Percentiles rank a stretch among this genome's conserved stretches.
Evolutionary conservation across 2,888 invertebrate genomes (phyloP).

Genomic region (Auanema sp.): DNA sequence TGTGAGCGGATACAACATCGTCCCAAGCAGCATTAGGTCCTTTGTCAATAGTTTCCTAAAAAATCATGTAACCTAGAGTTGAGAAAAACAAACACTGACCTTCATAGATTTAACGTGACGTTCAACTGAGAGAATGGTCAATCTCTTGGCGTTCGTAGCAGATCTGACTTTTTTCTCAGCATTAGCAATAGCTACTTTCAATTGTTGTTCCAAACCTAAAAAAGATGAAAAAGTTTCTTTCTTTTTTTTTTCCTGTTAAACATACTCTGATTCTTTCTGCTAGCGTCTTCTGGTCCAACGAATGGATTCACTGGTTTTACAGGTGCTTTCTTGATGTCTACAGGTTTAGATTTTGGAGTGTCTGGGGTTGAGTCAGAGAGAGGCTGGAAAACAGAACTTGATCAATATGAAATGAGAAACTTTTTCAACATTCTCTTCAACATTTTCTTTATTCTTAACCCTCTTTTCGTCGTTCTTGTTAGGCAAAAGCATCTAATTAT

Average conservation of each 20-base stretch:
- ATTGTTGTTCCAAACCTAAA: conserved; percentile 28
- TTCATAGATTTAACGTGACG: conserved; percentile 37
- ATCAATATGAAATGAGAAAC: not conserved
- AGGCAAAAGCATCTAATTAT: too few relatives aligned
- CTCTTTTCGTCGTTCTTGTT: too few relatives aligned
- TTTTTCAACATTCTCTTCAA: conserved; percentile 4
- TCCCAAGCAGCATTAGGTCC: conserved; percentile 42
- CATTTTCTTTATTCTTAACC: too few relatives aligned
- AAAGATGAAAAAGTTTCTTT: not conserved
- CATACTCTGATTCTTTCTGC: conserved; percentile 25
- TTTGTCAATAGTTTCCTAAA: conserved; percentile 66
- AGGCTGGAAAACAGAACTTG: conserved; percentile 4
- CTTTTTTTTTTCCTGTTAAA: not conserved
- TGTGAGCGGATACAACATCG: conserved; percentile 51
- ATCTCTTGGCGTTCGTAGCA: conserved; percentile 42
- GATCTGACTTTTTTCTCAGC: conserved; percentile 33
- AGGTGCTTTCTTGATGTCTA: not conserved
- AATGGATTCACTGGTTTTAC: conserved; percentile 19
- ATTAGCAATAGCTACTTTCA: conserved; percentile 20
- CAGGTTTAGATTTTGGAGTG: not conserved
- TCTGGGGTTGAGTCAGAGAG: not conserved
- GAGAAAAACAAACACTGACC: conserved; percentile 21
- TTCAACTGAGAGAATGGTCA: conserved; percentile 36
- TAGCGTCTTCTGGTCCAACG: conserved; percentile 18
- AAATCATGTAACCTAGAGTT: conserved; percentile 20